Percentiles rank a stretch among this genome's conserved stretches.
phyloP scores from a whole-genome alignment of 2,888 invertebrate genomes.

The Drosophila paramelanica region DNA sequence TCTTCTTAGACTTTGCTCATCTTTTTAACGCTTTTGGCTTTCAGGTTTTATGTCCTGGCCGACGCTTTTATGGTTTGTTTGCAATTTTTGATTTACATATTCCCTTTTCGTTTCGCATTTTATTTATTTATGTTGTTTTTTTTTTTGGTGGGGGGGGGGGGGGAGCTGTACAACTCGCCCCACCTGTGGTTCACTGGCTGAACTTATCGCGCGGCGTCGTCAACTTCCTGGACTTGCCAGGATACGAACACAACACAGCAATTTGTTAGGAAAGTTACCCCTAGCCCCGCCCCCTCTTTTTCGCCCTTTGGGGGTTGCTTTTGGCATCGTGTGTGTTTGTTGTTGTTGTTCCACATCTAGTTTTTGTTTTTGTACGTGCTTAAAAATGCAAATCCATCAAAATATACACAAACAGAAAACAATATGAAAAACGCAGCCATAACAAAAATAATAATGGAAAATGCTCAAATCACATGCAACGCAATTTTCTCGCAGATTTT shows the following conservation, averaged over 20 bases:
- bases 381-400: slow-evolving; percentile 67
- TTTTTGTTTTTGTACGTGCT: slow-evolving; percentile 53
- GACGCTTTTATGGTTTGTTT: slow-evolving; percentile 71
- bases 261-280: slow-evolving; percentile 60
- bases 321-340: slow-evolving; percentile 13
- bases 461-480: slow-evolving; percentile 32
- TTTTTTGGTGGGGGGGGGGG: too few species aligned
- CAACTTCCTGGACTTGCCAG: slow-evolving; percentile 54
- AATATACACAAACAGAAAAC: slow-evolving; percentile 29
- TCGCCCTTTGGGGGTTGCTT: slow-evolving; percentile 46
- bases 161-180: background rate
- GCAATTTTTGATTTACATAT: slow-evolving; percentile 64
- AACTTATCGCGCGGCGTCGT: slow-evolving; percentile 50
- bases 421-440: slow-evolving; percentile 30
- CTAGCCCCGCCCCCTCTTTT: background rate
- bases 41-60: slow-evolving; percentile 56
- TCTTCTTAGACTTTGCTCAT: slow-evolving; percentile 26
- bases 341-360: slow-evolving; percentile 8
- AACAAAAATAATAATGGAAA: slow-evolving; percentile 34
- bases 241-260: slow-evolving; percentile 51
- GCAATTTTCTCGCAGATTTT: slow-evolving; percentile 24
- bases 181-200: slow-evolving; percentile 4
- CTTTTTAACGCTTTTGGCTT: slow-evolving; percentile 42
- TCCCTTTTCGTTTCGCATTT: slow-evolving; percentile 14
- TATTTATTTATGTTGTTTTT: background rate